Percentiles rank a stretch among this genome's conserved stretches.
Evolutionary conservation across 2,888 invertebrate genomes (phyloP).

Genomic region (Scaptodrosophila latifasciaeformis): DNA sequence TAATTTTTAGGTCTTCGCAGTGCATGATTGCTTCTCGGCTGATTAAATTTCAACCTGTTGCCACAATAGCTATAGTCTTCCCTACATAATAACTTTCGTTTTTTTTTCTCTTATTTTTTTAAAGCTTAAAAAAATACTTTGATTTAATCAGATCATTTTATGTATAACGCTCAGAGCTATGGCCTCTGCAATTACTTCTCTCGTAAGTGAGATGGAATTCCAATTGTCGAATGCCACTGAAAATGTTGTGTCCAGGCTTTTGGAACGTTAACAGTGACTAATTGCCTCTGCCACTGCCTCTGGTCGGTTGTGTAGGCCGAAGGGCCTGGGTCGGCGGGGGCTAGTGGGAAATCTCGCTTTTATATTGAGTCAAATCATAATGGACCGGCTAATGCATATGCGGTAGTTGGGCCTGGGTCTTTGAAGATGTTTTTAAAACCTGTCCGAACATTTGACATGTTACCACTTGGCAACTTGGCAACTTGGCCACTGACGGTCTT

Average conservation of each 20-base stretch:
- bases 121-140: too few relatives aligned
- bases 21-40: background rate
- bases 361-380: background rate
- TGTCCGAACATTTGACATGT: background rate
- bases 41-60: constrained; percentile 6
- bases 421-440: background rate
- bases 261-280: background rate
- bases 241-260: too few relatives aligned
- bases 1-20: constrained; percentile 1
- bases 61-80: too few relatives aligned
- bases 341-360: background rate
- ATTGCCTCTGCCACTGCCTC: background rate
- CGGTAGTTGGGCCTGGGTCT: background rate
- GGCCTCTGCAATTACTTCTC: too few relatives aligned
- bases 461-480: background rate
- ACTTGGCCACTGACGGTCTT: background rate
- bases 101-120: background rate
- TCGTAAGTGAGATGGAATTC: background rate
- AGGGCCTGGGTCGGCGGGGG: background rate
- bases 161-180: too few relatives aligned
- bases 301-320: background rate
- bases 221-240: too few relatives aligned
- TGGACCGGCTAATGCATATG: background rate
- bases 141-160: too few relatives aligned
- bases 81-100: too few relatives aligned